Base-by-base conservation (phyloP, 64 coral and sea anemone species). In the Stichodactyla mertensii region DNA sequence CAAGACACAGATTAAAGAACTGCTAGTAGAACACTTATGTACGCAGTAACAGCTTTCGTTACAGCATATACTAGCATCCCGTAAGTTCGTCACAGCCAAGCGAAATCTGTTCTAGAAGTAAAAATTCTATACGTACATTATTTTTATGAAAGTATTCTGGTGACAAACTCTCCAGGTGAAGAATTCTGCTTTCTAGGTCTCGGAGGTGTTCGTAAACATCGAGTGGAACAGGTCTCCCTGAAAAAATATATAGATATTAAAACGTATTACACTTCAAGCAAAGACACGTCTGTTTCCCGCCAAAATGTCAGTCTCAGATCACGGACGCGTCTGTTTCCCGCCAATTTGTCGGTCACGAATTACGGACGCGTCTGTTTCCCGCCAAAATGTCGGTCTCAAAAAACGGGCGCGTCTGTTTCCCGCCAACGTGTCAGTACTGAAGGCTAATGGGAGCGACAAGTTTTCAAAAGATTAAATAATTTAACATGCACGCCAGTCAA, bases 111-210 rank as follows among this genome's bases (percentile, higher is more conserved):
- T 31, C 28, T 31, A 31, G 28, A 31, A 31, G 28, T 31, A 1
- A 31, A 31, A 31, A 45, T 18, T 0, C 11, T 7, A 16, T 54
- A 80, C 78, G 15, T 55, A 81, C 78, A 20, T 81, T 52, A n/a
- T 9, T 66, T 81, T 52, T 52, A 15, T 81, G 6, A 55, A 99
- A 95, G 78, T 99, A 99, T 61, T 99, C 97, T 16, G 97, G 97
- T 54, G 97, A 99, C 18, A 99, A 88, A 19, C 97, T 90, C 54
- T 99, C 97, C 51, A 99, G 87, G 56, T 86, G 86, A 4, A 99
- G 87, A 55, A 99, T 88, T 80, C 84, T 94, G 54, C 86, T 87
- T 85, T 99, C 97, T 10, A 99, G 78, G 16, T 89, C 26, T 51
- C 89, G 79, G 11, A 99, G 74, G 64, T 87, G 86, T 64, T 90